Evolutionary conservation across 2,113 vertebrate genomes (phyloP), one percentile per base, ranked within the genome.

Genomic region (Syrmaticus mikado): DNA sequence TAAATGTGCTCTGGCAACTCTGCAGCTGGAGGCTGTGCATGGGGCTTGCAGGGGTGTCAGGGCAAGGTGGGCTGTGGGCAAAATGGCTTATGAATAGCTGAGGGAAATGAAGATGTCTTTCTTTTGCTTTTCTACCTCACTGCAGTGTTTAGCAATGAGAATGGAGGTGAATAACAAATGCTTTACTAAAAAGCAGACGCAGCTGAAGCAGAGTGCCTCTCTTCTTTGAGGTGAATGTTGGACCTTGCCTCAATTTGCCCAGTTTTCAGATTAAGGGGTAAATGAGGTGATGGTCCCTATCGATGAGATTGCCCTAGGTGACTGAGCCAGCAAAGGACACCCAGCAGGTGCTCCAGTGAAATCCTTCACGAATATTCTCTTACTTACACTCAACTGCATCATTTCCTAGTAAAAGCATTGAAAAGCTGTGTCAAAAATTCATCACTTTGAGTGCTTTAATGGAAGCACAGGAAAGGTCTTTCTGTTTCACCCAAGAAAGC

Each of bases 401-500:
- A 15, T 87, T 71, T 80, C 21, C 22, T 38, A 82, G 60, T 58
- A 85, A 92, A 92, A 38, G 19, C 22, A 28, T 82, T 91, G 40
- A 91, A 90, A 91, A 32, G 27, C 74, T 17, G 20, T 62, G 72
- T 92, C 81, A 90, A 85, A 96, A 92, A 87, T 91, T 82, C 27
- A 25, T 58, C 24, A 6, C 4, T 80, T 93, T 46, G 34, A 85
- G 60, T 28, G 28, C 67, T 92, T 75, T 89, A 79, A 50, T 55
- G 50, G 64, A 92, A 76, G 58, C 25, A n/a, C 67, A 85, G 77
- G 64, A 76, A 32, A 55, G 30, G 45, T 30, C 38, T 91, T 70
- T 50, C 53, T 4, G 3, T 73, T 83, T 73, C 2, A 3, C 89
- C 62, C 58, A 53, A 38, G 40, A 76, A 85, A 76, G 66, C 82